A percentile compares a stretch with the other conserved stretches of the same genome.
phyloP scores from a whole-genome alignment of 2,888 invertebrate genomes.

The Phyllotreta striolata region DNA sequence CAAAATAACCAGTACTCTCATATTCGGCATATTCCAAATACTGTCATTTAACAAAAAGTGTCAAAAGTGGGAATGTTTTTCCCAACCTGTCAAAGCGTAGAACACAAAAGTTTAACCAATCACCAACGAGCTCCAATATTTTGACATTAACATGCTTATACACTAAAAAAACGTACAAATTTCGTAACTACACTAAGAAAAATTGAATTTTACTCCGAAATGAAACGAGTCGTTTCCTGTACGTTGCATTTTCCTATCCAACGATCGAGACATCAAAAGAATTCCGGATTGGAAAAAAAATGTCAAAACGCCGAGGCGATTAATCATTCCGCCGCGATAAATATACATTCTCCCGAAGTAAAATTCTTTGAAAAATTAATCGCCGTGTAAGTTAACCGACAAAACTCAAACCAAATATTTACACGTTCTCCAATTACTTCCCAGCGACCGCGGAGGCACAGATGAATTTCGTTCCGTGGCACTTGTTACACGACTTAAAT shows the following conservation, averaged over 20 bases:
- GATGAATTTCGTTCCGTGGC: conserved; percentile 27
- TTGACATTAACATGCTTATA: too few species aligned
- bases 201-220: too few species aligned
- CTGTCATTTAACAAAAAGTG: too few species aligned
- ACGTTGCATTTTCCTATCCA: not conserved
- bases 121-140: too few species aligned
- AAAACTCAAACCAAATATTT: conserved; percentile 26
- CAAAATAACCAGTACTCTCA: too few species aligned
- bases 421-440: conserved; percentile 22
- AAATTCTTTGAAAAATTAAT: conserved; percentile 28
- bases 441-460: conserved; percentile 10
- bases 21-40: too few species aligned
- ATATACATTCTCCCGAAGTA: conserved; percentile 13
- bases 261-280: conserved; percentile 11
- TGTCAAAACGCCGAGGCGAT: conserved; percentile 7
- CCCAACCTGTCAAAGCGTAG: too few species aligned
- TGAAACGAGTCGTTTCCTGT: conserved; percentile 3
- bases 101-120: too few species aligned
- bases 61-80: too few species aligned
- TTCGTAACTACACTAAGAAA: too few species aligned
- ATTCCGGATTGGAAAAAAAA: conserved; percentile 5
- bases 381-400: conserved; percentile 10
- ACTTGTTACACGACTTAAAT: conserved; percentile 28
- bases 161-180: too few species aligned
- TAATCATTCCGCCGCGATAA: conserved; percentile 9